Evolutionary conservation across 1,140 invertebrate species (phyloP).

Genomic region (Listronotus oregonensis): DNA sequence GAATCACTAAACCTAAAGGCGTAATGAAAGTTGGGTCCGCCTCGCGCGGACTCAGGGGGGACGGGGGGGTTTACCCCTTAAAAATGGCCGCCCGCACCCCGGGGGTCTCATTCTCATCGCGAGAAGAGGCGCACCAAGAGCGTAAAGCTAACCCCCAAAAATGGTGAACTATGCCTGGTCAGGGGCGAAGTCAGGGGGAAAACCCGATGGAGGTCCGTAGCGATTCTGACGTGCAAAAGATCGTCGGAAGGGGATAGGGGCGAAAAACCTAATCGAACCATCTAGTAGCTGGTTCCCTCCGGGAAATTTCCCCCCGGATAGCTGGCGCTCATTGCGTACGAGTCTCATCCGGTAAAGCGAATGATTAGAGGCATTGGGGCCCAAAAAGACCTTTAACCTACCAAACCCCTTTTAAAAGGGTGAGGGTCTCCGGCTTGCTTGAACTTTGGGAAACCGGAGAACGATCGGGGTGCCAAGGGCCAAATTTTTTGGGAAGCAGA

Average conservation of each 20-base stretch:
- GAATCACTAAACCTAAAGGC: no score
- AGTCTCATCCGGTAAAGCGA: no score
- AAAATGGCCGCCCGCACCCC: conserved; percentile 55
- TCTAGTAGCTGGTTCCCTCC: conserved; percentile 90
- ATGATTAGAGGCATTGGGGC: no score
- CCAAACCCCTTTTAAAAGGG: conserved; percentile 88
- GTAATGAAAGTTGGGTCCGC: conserved; percentile 41
- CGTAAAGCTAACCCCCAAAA: conserved; percentile 82
- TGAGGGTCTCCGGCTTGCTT: conserved; percentile 76
- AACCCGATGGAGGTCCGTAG: no score
- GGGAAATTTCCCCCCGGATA: no score
- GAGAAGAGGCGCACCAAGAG: conserved; percentile 67
- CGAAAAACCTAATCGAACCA: conserved; percentile 91
- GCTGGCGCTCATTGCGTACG: no score
- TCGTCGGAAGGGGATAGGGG: conserved; percentile 89
- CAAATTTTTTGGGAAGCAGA: conserved; percentile 93
- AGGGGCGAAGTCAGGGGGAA: conserved; percentile 48
- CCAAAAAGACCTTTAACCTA: no score
- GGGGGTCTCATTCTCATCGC: conserved; percentile 55
- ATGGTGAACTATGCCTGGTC: conserved; percentile 83
- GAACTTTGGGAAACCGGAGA: conserved; percentile 62
- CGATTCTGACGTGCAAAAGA: no score
- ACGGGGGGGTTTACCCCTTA: conserved; percentile 7
- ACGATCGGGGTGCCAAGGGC: conserved; percentile 73
- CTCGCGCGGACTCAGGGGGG: conserved; percentile 48